Base-by-base conservation (phyloP, 2,888 invertebrate species). In the Scaeva pyrastri region DNA sequence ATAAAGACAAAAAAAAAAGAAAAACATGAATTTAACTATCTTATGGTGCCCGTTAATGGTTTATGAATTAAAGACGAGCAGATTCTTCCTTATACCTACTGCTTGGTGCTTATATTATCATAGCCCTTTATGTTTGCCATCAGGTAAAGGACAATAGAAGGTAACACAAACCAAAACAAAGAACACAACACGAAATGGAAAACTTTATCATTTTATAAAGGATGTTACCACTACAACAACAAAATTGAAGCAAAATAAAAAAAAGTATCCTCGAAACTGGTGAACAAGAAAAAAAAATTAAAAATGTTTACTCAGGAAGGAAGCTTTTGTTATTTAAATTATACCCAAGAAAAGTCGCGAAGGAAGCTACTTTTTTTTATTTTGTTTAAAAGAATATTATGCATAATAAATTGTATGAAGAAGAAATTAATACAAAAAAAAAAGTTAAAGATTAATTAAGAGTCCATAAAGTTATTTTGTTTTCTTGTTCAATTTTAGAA, bases 21-120 rank as follows among this genome's bases (percentile, higher is more conserved):
- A 2, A 6, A 68, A 68, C 21, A 21, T 26, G 11, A 64, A 26
- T 26, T 26, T 19, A 74, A 19, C 41, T 50, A 23, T 21, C 23
- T 73, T 73, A 64, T 26, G 62, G 50, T 62, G 26, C 19, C 45
- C 19, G 16, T 31, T 62, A 74, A 52, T 62, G 73, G 50, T 52
- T 62, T 62, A 74, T 62, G 62, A 74, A 74, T 64, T 74, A 62
- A 74, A 74, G 48, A 74, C 36, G 23, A 74, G 50, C 26, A 26
- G 26, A 39, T 52, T 50, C 36, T 62, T 14, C 23, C 19, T 73
- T 73, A 45, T 58, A n/a, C n/a, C n/a, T n/a, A n/a, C n/a, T n/a
- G n/a, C n/a, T n/a, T n/a, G n/a, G n/a, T 56, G 31, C 31, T 31
- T 31, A 31, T 31, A 31, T 31, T 50, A 60, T 12, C 3, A 19